Base-by-base conservation (phyloP, 2,888 invertebrate species). In the Xylota segnis region DNA sequence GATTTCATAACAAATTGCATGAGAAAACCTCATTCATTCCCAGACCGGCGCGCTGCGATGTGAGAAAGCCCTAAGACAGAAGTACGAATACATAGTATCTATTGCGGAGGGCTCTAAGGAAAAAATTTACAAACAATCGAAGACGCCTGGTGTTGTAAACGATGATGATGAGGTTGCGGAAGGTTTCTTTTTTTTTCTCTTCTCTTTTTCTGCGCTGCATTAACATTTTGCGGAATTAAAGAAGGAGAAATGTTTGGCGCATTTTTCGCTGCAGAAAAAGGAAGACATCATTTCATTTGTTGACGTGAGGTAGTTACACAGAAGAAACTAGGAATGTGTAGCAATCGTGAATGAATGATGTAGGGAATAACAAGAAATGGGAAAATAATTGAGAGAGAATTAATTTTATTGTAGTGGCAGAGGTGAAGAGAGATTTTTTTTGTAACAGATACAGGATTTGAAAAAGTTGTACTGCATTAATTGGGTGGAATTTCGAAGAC, bases 1-100 rank as follows among this genome's bases (percentile, higher is more conserved):
- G 63, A 84, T 83, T 78, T 83, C 78, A 78, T 78, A 83, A 79
- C 27, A 27, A 70, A 70, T 70, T 79, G 68, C 79, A 84, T 84
- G 83, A 63, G 68, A 84, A 77, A 75, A 63, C 32, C 83, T 27
- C 74, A 68, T 68, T 52, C 74, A 29, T 83, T 74, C 68, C 70
- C 72, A 56, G 27, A 5, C 58, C n/a, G 56, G 56, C 16, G 10
- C 18, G 14, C n/a, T 3, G 16, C 56, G 14, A 14, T 58, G 77
- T 76, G 72, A 72, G 50, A 82, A 61, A 78, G 29, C 83, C 65
- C 68, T 75, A 27, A 58, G 40, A 56, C 14, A 65, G 27, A n/a
- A 14, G 56, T 50, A 58, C 12, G 23, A 3, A 23, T 23, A 23
- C 23, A n/a, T 12, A 9, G 16, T 29, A 7, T 7, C 54, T 43